Base-by-base conservation (phyloP, 1,140 invertebrate species). In the Musca domestica region DNA sequence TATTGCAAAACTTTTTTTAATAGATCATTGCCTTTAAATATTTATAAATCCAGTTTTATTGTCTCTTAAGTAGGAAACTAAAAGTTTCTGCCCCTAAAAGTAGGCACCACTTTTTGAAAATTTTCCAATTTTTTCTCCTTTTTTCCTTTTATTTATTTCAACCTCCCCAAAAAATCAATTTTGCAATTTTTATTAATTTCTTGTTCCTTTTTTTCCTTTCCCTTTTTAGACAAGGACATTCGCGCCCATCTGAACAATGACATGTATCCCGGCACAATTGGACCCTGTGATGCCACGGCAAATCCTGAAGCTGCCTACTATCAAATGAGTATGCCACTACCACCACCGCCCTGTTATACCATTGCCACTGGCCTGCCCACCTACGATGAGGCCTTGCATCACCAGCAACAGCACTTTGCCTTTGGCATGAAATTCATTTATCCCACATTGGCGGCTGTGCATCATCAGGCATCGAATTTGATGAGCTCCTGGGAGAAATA, bases 311-410 rank as follows among this genome's bases (percentile, higher is more conserved):
- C 74, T 12, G 73, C 70, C 48, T 64, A 64, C 1, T 81, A 78
- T 67, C 75, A 81, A 76, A 80, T 81, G 27, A 86, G 87, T 73
- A 84, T 84, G 17, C 78, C 87, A 61, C 5, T 10, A 5, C 34
- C 34, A 9, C 34, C 34, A 41, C 34, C 34, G 10, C 86, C 86
- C 9, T 86, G 85, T 69, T 88, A 88, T 75, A 87, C 86, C 46
- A 83, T 87, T 64, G 86, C 85, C 69, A 87, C 86, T 20, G 86
- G 86, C 6, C 69, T 88, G 58, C 86, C 86, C 14, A 86, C 81
- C 56, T 88, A 88, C 77, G 86, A 86, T 52, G 86, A 88, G 73
- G 86, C 86, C 22, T 74, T 87, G 68, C 78, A 78, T 74, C 78
- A 80, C 72, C 75, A 80, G 70, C 77, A 77, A 19, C 72, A 73